Evolutionary conservation across 2,888 invertebrate genomes (phyloP), one percentile per base, ranked within the genome.

Genomic region (Dorcus hopei): DNA sequence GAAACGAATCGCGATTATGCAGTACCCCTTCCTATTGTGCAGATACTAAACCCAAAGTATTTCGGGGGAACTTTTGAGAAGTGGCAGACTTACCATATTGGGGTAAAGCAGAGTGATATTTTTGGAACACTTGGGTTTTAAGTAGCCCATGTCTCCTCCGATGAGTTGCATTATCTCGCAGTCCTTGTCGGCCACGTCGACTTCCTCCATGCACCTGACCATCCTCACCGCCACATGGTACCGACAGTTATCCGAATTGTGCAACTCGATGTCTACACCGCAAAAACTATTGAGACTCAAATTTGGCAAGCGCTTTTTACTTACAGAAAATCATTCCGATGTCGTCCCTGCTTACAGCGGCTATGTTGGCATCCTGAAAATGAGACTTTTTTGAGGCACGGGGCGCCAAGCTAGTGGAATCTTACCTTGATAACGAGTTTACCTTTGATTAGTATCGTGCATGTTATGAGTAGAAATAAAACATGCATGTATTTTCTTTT

Each of bases 21-120:
- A 71, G 52, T 62, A 65, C 9, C 71, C 71, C 41, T 60, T 61
- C 49, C 70, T 62, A 45, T 70, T 69, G 41, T 65, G 65, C 38
- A 70, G 57, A 63, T 70, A 70, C 71, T 71, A 38, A n/a, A 64
- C 61, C 9, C 38, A 39, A 11, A 49, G 6, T 57, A 19, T 19
- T 19, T 19, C 19, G 14, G 23, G 16, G 11, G 14, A 49, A 51
- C 50, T 51, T 14, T 4, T 1, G 7, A 48, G 39, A n/a, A 49
- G 23, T 51, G 41, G 16, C 26, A 9, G 11, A 55, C 50, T 64
- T 72, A 77, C 77, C 71, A 78, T 70, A 63, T 77, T 79, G 33
- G 79, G 77, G 57, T 75, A 75, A 33, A 79, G 68, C n/a, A 78
- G 60, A 0, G 78, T 75, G 19, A 75, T 66, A 61, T 76, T 77